These are phyloP conservation scores for Caenorhabditis parvicauda DNA, from an alignment of 2,888 invertebrate genomes.

Conservation along the genomic window DNA sequence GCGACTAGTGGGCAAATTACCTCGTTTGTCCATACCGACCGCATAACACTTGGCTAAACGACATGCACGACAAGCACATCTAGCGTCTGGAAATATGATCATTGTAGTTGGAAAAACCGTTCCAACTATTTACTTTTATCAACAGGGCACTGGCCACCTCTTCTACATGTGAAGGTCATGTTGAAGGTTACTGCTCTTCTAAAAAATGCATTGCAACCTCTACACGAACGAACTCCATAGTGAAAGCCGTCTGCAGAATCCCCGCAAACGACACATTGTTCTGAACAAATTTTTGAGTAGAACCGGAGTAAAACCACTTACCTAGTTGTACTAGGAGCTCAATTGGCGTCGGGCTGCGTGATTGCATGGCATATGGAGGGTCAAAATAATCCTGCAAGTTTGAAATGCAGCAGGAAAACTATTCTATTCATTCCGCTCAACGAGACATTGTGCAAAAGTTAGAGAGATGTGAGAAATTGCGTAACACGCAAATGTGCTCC, in stretches of 20 bases:
- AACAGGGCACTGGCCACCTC: slow-evolving; percentile 57
- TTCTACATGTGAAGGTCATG: slow-evolving; percentile 47
- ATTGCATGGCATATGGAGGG: too few relatives aligned
- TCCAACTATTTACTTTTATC: slow-evolving; percentile 49
- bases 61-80: slow-evolving; percentile 59
- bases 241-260: slow-evolving; percentile 67
- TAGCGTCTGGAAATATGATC: slow-evolving; percentile 41
- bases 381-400: too few relatives aligned
- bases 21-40: slow-evolving; percentile 52
- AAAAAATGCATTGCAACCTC: slow-evolving; percentile 56
- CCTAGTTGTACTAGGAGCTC: slow-evolving; percentile 26
- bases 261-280: slow-evolving; percentile 60
- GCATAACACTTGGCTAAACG: slow-evolving; percentile 44
- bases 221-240: slow-evolving; percentile 60
- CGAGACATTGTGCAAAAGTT: too few relatives aligned
- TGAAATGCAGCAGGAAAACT: too few relatives aligned
- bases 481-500: too few relatives aligned
- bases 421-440: too few relatives aligned
- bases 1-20: slow-evolving; percentile 5
- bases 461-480: too few relatives aligned
- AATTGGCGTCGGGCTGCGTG: slow-evolving; percentile 15
- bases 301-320: neutral
- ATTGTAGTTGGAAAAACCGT: neutral
- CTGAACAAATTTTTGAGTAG: slow-evolving; percentile 16
- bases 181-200: slow-evolving; percentile 58